phyloP scores from a whole-genome alignment of 2,888 invertebrate species.

The Quadroppia sp. region DNA sequence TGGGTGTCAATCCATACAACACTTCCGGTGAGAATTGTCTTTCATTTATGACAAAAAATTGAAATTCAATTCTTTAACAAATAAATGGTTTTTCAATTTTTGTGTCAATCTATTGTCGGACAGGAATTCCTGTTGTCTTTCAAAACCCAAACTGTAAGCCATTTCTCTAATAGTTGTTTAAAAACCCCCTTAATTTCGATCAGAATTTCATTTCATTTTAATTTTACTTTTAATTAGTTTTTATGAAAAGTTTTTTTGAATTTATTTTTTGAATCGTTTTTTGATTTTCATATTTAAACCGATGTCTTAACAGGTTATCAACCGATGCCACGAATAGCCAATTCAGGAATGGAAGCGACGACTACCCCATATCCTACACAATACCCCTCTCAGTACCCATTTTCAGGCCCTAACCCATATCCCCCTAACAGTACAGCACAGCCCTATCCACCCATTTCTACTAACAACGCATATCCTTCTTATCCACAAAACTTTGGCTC shows the following conservation, averaged over 20 bases:
- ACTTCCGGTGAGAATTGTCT: constrained; percentile 38
- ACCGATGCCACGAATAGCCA: constrained; percentile 50
- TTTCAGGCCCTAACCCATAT: constrained; percentile 29
- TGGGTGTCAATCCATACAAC: not conserved
- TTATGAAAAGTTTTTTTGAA: not conserved
- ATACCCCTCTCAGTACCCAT: constrained; percentile 43
- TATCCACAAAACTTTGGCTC: constrained; percentile 35
- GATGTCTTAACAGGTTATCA: constrained; percentile 53
- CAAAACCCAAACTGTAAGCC: constrained; percentile 32
- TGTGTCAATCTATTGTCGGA: constrained; percentile 3
- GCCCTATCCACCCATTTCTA: constrained; percentile 34
- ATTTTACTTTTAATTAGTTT: not conserved
- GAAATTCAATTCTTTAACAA: not conserved
- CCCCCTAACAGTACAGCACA: constrained; percentile 26
- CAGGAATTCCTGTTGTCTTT: constrained; percentile 29
- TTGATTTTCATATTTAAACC: not conserved
- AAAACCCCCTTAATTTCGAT: not conserved
- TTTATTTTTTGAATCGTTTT: not conserved
- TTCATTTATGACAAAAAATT: not conserved
- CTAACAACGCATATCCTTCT: constrained; percentile 36
- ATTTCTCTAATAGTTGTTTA: not conserved
- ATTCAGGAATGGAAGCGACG: constrained; percentile 48
- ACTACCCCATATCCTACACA: constrained; percentile 45
- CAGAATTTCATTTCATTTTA: not conserved
- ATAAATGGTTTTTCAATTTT: not conserved